These are phyloP conservation scores for Sebastes glaucus DNA, from an alignment of 2,797 vertebrate genomes.

Conservation along the genomic window DNA sequence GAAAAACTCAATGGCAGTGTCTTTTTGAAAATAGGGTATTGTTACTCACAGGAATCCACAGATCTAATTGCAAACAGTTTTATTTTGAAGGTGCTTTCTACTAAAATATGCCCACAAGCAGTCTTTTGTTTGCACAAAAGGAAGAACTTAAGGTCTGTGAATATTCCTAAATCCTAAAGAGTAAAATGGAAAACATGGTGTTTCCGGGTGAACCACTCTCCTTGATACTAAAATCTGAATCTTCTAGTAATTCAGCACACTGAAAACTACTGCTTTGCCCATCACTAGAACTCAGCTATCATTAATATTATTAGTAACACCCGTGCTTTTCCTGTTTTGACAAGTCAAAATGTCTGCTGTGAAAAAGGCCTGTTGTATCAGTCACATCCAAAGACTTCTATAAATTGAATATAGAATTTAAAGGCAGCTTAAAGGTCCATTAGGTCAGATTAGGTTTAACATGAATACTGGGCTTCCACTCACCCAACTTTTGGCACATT, in stretches of 20 bases:
- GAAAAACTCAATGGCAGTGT: not conserved
- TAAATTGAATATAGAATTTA: not conserved
- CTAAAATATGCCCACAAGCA: not conserved
- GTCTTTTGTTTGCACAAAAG: not conserved
- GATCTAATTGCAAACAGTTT: not conserved
- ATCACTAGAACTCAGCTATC: not conserved
- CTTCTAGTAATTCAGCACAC: too few relatives aligned
- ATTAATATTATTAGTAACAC: not conserved
- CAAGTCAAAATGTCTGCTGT: not conserved
- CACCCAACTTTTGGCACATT: not conserved
- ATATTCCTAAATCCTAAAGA: not conserved
- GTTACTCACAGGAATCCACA: not conserved
- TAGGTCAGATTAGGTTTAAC: not conserved
- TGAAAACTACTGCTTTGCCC: too few relatives aligned
- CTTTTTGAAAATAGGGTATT: not conserved
- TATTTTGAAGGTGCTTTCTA: not conserved
- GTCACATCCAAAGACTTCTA: not conserved
- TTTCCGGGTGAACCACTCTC: not conserved
- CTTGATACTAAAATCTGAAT: not conserved
- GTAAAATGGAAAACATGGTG: not conserved
- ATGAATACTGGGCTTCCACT: not conserved
- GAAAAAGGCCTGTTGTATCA: not conserved
- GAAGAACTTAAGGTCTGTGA: not conserved
- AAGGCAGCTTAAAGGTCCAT: too few relatives aligned
- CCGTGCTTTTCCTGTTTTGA: not conserved